Evolutionary conservation across 1,140 invertebrate genomes (phyloP).

Genomic region (Coptotermes formosanus): DNA sequence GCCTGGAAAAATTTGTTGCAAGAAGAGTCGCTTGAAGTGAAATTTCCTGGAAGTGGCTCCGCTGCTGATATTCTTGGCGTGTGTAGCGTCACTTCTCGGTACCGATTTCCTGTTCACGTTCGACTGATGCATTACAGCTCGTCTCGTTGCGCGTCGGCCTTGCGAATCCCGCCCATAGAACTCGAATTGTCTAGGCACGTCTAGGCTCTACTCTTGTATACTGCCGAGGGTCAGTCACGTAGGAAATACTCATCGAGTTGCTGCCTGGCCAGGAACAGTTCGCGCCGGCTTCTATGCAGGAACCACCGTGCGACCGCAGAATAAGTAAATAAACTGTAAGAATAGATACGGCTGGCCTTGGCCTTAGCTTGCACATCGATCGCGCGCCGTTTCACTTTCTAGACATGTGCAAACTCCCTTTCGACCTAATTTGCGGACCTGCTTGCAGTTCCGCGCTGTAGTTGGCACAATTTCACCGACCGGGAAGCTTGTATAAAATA

Average conservation of each 20-base stretch:
- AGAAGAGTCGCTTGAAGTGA: background rate
- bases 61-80: background rate
- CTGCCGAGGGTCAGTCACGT: background rate
- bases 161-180: background rate
- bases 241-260: too few relatives aligned
- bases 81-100: background rate
- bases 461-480: background rate
- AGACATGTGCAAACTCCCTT: background rate
- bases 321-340: background rate
- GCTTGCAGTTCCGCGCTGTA: background rate
- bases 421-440: background rate
- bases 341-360: background rate
- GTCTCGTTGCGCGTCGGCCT: background rate
- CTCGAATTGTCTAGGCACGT: background rate
- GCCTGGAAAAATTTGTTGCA: background rate
- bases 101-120: background rate
- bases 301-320: too few relatives aligned
- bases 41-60: background rate
- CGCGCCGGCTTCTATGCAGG: too few relatives aligned
- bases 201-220: background rate
- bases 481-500: background rate
- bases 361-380: background rate
- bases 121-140: background rate
- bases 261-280: too few relatives aligned
- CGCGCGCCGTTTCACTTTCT: slow-evolving; percentile 1